phyloP scores from a whole-genome alignment of 2,113 vertebrate species.

The Ctenodactylus gundi region DNA sequence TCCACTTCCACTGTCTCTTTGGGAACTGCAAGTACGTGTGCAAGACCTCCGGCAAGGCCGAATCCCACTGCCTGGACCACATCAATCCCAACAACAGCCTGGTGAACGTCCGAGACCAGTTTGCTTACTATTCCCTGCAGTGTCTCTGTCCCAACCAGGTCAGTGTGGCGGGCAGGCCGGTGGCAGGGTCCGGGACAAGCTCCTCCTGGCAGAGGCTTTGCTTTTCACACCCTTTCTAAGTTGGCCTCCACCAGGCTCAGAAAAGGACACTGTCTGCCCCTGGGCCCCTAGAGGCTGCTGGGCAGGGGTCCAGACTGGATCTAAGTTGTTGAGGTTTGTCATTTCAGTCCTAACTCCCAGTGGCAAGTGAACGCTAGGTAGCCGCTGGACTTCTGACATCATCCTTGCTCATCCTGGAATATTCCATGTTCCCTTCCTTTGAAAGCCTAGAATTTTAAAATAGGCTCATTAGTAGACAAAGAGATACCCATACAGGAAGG shows the following conservation, averaged over 20 bases:
- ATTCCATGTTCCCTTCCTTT: background rate
- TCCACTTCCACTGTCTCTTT: constrained; percentile 99
- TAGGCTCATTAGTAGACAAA: background rate
- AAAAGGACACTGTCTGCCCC: background rate
- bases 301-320: background rate
- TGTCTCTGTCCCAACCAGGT: constrained; percentile 99
- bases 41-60: constrained; percentile 98
- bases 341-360: background rate
- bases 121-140: constrained; percentile 98
- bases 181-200: background rate
- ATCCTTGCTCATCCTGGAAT: background rate
- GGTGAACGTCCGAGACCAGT: constrained; percentile 98
- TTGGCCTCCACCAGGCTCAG: background rate
- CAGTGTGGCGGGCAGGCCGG: background rate
- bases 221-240: background rate
- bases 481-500: background rate
- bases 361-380: background rate
- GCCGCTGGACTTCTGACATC: background rate
- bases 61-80: constrained; percentile 99
- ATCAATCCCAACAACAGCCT: constrained; percentile 99
- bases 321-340: background rate
- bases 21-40: constrained; percentile 99
- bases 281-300: background rate
- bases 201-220: background rate
- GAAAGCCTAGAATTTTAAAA: constrained; percentile 29